Base-by-base conservation (phyloP, 2,797 vertebrate genomes). In the Sebastes steindachneri region DNA sequence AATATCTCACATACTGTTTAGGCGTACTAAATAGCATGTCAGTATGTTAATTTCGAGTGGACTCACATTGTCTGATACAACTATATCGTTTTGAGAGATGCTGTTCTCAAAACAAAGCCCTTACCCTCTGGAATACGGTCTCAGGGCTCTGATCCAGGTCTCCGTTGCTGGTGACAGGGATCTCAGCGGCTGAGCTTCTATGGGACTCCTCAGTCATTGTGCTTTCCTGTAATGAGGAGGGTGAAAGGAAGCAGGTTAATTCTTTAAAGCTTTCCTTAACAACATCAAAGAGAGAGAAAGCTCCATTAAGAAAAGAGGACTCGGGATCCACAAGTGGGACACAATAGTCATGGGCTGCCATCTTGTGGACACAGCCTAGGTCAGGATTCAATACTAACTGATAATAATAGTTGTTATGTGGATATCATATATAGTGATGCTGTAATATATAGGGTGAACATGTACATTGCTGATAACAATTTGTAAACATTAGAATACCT, bases 151-250 rank as follows among this genome's bases (percentile, higher is more conserved):
- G 96, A 71, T 98, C 97, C 75, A 97, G 90, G 64, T 98, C 97
- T 80, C 98, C 98, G 70, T 99, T 99, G 94, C 96, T 99, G 76
- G 97, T 99, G 89, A 99, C 97, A 17, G 98, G 94, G 87, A 99
- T 99, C 94, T 99, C 98, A 79, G 98, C 98, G 1, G 96, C 98
- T 85, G 97, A 95, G 92, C 96, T 97, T 96, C 95, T 97, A 12
- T 96, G 96, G 79, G 94, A 96, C 74, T 97, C 97, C 82, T 98
- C 96, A 90, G 97, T 96, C 98, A 99, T 99, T 82, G 90, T 89
- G 90, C 87, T 91, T 82, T 95, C 93, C 95, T 95, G 88, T 31
- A 82, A 70, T 21, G 21, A 73, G 33, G 54, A 29, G 35, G 54
- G 55, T 23, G 31, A 90, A 59, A 86, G 15, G 11, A 83, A 78